These are phyloP conservation scores for Lissonota sp. DNA, from an alignment of 2,888 invertebrate species.

Conservation along the genomic window DNA sequence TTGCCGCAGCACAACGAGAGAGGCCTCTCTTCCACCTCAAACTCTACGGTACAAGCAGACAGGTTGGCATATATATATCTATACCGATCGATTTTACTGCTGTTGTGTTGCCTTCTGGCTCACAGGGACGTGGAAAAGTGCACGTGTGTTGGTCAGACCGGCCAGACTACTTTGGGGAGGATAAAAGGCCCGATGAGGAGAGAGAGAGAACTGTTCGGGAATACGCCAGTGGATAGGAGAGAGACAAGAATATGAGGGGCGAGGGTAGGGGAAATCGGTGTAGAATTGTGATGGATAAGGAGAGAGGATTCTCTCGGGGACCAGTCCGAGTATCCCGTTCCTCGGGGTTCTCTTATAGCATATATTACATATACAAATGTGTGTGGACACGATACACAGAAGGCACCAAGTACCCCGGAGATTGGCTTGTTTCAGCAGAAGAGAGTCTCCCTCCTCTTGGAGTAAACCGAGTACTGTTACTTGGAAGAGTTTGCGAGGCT, in stretches of 20 bases:
- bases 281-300: constrained; percentile 49
- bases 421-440: constrained; percentile 49
- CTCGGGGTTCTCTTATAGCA: constrained; percentile 33
- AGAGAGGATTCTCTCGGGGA: constrained; percentile 23
- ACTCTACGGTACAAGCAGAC: no score
- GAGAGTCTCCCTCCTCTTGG: no score
- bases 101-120: no score
- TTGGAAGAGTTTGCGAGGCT: constrained; percentile 29
- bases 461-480: constrained; percentile 54
- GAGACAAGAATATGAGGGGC: constrained; percentile 1
- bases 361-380: background rate
- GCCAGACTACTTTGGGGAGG: constrained; percentile 56
- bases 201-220: no score
- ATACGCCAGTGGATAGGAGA: no score
- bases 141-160: constrained; percentile 25
- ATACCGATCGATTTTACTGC: no score
- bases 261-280: constrained; percentile 14
- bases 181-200: constrained; percentile 3
- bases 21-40: no score
- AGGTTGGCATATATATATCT: no score
- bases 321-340: constrained; percentile 56
- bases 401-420: constrained; percentile 19
- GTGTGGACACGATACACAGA: constrained; percentile 6
- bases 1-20: no score
- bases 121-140: no score